Evolutionary conservation across 2,113 vertebrate species (phyloP), one percentile per base, ranked within the genome.

Genomic region (Cricetomys ansorgei): DNA sequence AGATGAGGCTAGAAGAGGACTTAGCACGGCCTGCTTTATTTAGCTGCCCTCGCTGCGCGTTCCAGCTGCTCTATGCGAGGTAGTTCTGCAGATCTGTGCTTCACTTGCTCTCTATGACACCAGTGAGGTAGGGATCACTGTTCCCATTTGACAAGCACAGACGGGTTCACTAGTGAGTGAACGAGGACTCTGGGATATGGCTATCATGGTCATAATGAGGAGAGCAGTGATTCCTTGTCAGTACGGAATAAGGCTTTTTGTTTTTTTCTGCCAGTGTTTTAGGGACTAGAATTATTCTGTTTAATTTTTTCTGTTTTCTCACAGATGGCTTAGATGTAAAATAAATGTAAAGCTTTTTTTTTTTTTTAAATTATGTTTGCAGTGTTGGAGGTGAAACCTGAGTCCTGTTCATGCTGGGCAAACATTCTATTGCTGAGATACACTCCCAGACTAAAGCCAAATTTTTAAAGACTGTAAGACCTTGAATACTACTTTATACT

Each of bases 271-370:
- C 73, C 48, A 89, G 27, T 55, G n/a, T 94, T 97, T 92, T 11
- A 34, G 72, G 75, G 88, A 23, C 96, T 92, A 81, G 77, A 84
- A 59, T 93, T 90, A 37, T 86, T 95, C 45, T 93, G 0, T 85
- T 89, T 92, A 73, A 0, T 93, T 75, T 89, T 50, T 94, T 64
- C 37, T 88, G 0, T 96, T 88, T 92, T 79, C 76, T 94, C 37
- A 89, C 37, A 72, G 40, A 29, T 85, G 76, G 92, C 73, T 77
- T 80, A 25, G 12, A 89, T 92, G 73, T 65, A 92, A 88, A 92
- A 89, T 69, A 87, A 95, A 55, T 77, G 57, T 50, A 75, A 92
- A 89, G 55, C 19, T 31, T 53, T 70, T 87, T 87, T 29, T 70
- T n/a, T 57, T 72, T 57, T 72, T 55, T 72, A n/a, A n/a, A n/a